Evolutionary conservation across 2,113 vertebrate species (phyloP).

Genomic region (Bostrychus sinensis): DNA sequence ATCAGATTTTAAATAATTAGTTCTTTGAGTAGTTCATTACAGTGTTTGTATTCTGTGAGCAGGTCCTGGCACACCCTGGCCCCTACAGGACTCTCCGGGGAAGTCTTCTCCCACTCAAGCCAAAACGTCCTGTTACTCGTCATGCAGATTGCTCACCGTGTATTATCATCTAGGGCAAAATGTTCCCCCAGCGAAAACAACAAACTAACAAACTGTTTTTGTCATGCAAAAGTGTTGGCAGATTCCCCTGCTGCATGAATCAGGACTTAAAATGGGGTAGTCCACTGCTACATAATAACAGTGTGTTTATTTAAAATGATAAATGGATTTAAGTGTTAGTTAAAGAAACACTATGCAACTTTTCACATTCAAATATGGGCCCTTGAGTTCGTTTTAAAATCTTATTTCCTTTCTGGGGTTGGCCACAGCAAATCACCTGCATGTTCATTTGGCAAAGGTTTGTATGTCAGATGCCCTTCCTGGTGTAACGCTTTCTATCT

Average conservation of each 20-base stretch:
- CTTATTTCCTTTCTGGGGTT: too few species aligned
- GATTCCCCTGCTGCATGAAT: not conserved
- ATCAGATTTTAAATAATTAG: too few species aligned
- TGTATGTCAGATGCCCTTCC: too few species aligned
- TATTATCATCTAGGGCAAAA: slow-evolving; percentile 68
- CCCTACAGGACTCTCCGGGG: slow-evolving; percentile 32
- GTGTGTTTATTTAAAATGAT: too few species aligned
- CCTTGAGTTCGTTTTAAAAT: too few species aligned
- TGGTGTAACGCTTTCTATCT: too few species aligned
- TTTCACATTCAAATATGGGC: too few species aligned
- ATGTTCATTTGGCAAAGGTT: too few species aligned
- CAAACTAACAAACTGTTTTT: slow-evolving; percentile 38
- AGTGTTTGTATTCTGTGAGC: slow-evolving; percentile 7
- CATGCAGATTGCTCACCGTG: slow-evolving; percentile 56
- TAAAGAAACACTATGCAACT: too few species aligned
- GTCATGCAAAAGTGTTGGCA: slow-evolving; percentile 12
- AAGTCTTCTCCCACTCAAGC: slow-evolving; percentile 47
- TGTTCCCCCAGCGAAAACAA: slow-evolving; percentile 58
- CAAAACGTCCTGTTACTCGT: slow-evolving; percentile 60
- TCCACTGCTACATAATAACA: not conserved
- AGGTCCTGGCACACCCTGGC: slow-evolving; percentile 29
- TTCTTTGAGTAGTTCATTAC: too few species aligned
- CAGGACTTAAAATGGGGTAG: not conserved
- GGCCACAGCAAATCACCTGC: too few species aligned
- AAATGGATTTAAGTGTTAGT: not conserved